Evolutionary conservation across 2,797 vertebrate species (phyloP), one percentile per base, ranked within the genome.

Genomic region (Sardinella longiceps): DNA sequence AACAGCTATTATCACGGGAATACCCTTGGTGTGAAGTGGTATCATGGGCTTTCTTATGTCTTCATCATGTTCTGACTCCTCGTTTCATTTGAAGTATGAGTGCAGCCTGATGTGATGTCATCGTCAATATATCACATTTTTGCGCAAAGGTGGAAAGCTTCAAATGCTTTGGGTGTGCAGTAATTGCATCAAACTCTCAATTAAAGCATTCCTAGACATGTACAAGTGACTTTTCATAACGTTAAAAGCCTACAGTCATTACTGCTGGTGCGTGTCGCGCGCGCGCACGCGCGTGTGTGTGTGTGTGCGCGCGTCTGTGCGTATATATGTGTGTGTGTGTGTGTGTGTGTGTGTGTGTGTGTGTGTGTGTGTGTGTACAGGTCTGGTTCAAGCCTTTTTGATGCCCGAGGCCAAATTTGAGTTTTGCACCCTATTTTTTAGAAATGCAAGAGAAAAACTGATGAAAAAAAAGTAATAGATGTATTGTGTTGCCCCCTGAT

Each of bases 1-100:
- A 90, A 90, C 87, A 83, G 87, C 88, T 89, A 87, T 83, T 63
- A 81, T 39, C 56, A 63, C 11, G 45, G 53, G 39, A 63, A 63
- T 43, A 45, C 20, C 48, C 20, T 46, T 60, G 56, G 60, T 3
- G n/a, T 14, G 77, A 20, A 20, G 20, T 4, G 53, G n/a, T 56
- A 20, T 56, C 20, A 56, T 56, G 18, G 18, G 51, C 20, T 56
- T n/a, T 56, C 53, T 56, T 23, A 56, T 56, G 53, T 23, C 6
- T 23, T 56, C 53, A 23, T 56, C 53, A 56, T n/a, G 53, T 56
- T 87, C 53, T 63, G 81, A 70, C 80, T 82, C 81, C 14, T 82
- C 66, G 51, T 82, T 39, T 84, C 81, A 45, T 50, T 50, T 50
- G 12, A 14, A 50, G 48, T 50, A 82, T 80, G 53, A 80, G 37